phyloP scores from a whole-genome alignment of 2,888 invertebrate species.

The Cerastis leucographa region DNA sequence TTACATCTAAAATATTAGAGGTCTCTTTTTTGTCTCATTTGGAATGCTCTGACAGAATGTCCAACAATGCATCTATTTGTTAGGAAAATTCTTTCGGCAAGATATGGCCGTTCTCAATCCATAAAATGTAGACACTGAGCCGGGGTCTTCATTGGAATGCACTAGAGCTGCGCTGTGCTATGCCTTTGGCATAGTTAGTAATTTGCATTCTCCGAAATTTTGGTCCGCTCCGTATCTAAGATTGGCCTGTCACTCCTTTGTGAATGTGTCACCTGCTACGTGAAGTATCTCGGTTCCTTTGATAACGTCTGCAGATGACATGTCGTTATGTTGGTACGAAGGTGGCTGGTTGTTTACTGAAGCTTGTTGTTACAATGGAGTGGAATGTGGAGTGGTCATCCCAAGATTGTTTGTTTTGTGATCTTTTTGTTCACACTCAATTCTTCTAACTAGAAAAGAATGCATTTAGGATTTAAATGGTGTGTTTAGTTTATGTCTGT shows the following conservation, averaged over 20 bases:
- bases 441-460: neutral
- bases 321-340: neutral
- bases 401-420: neutral
- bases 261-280: neutral
- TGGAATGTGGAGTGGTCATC: neutral
- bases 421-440: neutral
- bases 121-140: neutral
- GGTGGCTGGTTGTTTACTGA: neutral
- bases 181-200: conserved; percentile 21
- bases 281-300: neutral
- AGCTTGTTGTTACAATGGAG: neutral
- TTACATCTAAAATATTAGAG: neutral
- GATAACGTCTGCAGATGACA: neutral
- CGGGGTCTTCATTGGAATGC: neutral
- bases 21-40: neutral
- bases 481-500: neutral
- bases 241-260: conserved; percentile 32
- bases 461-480: neutral
- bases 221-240: neutral
- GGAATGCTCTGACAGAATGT: conserved; percentile 1
- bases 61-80: neutral
- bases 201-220: conserved; percentile 32
- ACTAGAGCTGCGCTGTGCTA: neutral
- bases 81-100: too few species aligned
- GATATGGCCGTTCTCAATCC: neutral